Evolutionary conservation across 2,113 vertebrate genomes (phyloP).

Genomic region (Salvelinus alpinus): DNA sequence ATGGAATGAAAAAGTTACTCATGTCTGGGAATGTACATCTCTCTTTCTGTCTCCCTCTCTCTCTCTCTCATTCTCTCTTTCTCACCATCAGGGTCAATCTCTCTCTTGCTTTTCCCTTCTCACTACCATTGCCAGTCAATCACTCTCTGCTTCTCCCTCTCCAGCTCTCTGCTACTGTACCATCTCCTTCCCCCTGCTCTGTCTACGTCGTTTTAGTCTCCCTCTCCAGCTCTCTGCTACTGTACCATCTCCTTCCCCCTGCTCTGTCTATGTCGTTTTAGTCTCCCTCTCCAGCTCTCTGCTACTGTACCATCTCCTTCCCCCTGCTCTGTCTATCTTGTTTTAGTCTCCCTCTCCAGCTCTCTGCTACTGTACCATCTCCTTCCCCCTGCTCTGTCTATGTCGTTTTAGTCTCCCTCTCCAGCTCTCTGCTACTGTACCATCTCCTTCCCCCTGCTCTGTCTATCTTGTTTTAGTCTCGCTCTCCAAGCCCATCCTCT

Average conservation of each 20-base stretch:
- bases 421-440: conserved; percentile 28
- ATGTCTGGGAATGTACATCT: background rate
- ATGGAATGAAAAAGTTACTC: too few relatives aligned
- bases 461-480: background rate
- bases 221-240: background rate
- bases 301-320: too few relatives aligned
- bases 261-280: background rate
- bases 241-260: background rate
- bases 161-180: conserved; percentile 28
- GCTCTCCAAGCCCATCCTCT: background rate
- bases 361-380: conserved; percentile 33
- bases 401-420: too few relatives aligned
- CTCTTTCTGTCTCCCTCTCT: background rate
- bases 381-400: background rate
- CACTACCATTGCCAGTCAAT: conserved; percentile 16
- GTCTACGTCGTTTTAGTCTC: background rate
- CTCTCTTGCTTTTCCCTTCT: conserved; percentile 29
- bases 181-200: conserved; percentile 19
- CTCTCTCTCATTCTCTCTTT: background rate
- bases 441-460: conserved; percentile 20
- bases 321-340: background rate
- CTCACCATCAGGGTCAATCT: conserved; percentile 20
- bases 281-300: background rate
- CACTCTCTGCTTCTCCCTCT: background rate
- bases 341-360: background rate